phyloP scores from a whole-genome alignment of 2,113 vertebrate genomes.

The Gobiocypris rarus region DNA sequence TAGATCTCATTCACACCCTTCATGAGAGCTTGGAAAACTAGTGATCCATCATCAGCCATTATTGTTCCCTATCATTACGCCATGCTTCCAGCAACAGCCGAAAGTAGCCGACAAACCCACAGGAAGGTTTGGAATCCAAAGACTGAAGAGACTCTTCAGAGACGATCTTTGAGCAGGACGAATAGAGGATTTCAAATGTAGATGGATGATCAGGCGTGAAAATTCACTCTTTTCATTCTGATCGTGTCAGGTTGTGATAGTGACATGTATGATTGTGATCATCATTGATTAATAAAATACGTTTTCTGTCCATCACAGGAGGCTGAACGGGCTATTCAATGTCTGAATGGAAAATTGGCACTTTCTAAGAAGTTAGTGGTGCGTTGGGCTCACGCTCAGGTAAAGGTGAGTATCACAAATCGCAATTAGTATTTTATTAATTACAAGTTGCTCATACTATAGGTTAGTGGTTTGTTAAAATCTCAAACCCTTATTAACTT shows the following conservation, averaged over 20 bases:
- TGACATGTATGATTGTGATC: not conserved
- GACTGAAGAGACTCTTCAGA: not conserved
- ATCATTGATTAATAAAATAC: not conserved
- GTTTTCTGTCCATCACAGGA: slow-evolving; percentile 78
- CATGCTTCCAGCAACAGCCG: slow-evolving; percentile 44
- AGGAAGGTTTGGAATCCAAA: not conserved
- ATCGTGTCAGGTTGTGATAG: not conserved
- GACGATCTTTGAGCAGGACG: not conserved
- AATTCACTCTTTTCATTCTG: not conserved
- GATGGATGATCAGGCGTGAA: too few relatives aligned
- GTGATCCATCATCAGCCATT: slow-evolving; percentile 54
- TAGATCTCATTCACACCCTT: slow-evolving; percentile 41
- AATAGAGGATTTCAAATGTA: not conserved
- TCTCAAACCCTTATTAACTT: not conserved
- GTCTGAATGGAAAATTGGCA: slow-evolving; percentile 96
- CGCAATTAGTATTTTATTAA: too few relatives aligned
- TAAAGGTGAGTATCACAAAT: slow-evolving; percentile 83
- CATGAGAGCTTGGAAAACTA: slow-evolving; percentile 26
- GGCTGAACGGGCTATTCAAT: slow-evolving; percentile 93
- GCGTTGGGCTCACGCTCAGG: slow-evolving; percentile 96
- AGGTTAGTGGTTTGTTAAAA: not conserved
- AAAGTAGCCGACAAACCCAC: not conserved
- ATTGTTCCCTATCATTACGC: slow-evolving; percentile 60
- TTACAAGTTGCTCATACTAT: too few relatives aligned
- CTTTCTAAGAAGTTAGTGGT: slow-evolving; percentile 97